Evolutionary conservation across 1,140 invertebrate genomes (phyloP), one percentile per base, ranked within the genome.

Genomic region (Tetraneura akinire): DNA sequence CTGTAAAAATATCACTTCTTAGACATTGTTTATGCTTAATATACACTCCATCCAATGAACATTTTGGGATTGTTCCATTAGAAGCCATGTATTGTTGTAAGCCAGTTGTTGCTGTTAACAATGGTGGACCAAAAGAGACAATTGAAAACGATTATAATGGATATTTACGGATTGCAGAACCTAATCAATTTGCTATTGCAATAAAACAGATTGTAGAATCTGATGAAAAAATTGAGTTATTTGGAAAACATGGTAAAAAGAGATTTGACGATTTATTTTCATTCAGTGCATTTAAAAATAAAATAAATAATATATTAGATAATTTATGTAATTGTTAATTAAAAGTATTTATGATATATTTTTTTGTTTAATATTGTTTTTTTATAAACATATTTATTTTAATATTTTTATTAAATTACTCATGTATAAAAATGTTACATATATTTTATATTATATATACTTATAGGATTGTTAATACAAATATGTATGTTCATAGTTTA

Each of bases 51-150:
- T 89, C 91, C 0, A 95, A 95, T 85, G 98, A 99, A 86, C 98
- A 99, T 88, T 99, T 99, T 90, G 98, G 98, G 8, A 99, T 99
- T 84, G 98, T 99, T 10, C 98, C 98, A 1, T 87, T 99, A 71
- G 98, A 99, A 89, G 96, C 97, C 0, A 99, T 99, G 98, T 96
- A 95, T 84, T 91, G 92, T 84, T 87, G 88, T 37, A 94, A 95
- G 84, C 96, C 97, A 23, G 97, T 99, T 0, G 92, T 99, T 82
- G 98, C 98, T 0, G 92, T 95, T 0, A 95, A 96, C 84, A 96
- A 92, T 85, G 98, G 98, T 42, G 98, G 98, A 1, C 98, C 98
- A 0, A 91, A 89, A 8, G 98, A 99, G 87, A 98, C 98, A 0
- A 88, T 99, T 66, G 88, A 92, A 0, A 87, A 98, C 87, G 90